Percentiles rank a stretch among this genome's conserved stretches.
Conservation (phyloP, 2,113 vertebrate genomes). For the Acrocephalus kingi region DNA sequence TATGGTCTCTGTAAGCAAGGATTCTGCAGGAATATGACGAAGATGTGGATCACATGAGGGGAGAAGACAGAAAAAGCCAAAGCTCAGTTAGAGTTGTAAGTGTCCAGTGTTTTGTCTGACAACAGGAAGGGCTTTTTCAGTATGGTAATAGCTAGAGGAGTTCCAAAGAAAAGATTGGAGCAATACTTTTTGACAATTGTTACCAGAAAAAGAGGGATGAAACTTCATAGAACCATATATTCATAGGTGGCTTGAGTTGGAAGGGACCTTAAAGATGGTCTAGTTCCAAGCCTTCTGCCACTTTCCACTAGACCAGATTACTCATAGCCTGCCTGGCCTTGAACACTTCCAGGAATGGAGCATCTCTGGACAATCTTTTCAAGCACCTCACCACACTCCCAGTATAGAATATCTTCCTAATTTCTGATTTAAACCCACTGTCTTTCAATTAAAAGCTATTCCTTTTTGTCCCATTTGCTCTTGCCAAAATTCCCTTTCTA, state of each 20-base stretch:
- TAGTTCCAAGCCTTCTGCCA: too few species aligned
- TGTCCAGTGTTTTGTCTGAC: neutral
- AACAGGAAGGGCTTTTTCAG: neutral
- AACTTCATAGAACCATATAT: neutral
- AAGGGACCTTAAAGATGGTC: too few species aligned
- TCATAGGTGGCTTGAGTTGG: neutral
- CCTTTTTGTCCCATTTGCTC: too few species aligned
- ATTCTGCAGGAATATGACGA: neutral
- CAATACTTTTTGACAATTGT: neutral
- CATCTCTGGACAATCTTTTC: too few species aligned
- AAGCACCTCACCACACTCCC: too few species aligned
- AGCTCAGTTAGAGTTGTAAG: neutral
- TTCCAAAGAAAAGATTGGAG: neutral
- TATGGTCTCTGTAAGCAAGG: neutral
- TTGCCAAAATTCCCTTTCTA: too few species aligned
- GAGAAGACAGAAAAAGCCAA: neutral
- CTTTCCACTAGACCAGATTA: too few species aligned
- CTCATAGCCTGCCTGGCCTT: too few species aligned
- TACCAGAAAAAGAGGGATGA: neutral
- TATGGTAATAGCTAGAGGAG: neutral
- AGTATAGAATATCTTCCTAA: too few species aligned
- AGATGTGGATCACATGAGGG: neutral
- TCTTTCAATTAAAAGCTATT: too few species aligned
- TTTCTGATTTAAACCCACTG: too few species aligned
- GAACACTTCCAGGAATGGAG: too few species aligned